These are phyloP conservation scores for Phalacrocorax brasilianus DNA, from an alignment of 2,113 vertebrate species.

Conservation along the genomic window DNA sequence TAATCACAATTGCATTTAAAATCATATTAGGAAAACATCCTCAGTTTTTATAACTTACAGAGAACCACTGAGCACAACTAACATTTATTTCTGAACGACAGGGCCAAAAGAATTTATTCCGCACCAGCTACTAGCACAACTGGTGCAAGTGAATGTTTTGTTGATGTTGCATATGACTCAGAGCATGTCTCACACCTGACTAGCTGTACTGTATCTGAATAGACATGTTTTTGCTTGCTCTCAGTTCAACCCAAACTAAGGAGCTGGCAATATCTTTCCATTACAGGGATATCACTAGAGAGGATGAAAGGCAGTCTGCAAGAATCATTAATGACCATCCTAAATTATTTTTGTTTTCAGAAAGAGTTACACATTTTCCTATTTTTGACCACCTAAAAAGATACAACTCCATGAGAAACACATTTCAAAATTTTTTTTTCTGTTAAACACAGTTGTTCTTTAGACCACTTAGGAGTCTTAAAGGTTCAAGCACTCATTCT, in stretches of 20 bases:
- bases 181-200: background rate
- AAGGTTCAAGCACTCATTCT: background rate
- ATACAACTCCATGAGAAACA: background rate
- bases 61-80: background rate
- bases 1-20: background rate
- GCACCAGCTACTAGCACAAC: background rate
- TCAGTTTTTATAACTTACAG: background rate
- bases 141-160: background rate
- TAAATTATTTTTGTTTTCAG: background rate
- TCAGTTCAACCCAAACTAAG: background rate
- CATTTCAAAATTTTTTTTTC: background rate
- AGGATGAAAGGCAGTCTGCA: background rate
- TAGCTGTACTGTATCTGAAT: background rate
- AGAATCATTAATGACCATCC: background rate
- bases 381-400: background rate
- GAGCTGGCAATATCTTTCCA: background rate
- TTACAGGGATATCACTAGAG: background rate
- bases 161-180: background rate
- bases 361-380: background rate
- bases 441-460: background rate
- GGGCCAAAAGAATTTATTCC: background rate
- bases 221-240: background rate
- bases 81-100: background rate
- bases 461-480: background rate
- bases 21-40: background rate